Percentiles rank a stretch among this genome's conserved stretches.
These are phyloP conservation scores for Balaenoptera acutorostrata DNA, from an alignment of 2,113 vertebrate genomes.

Conservation along the genomic window DNA sequence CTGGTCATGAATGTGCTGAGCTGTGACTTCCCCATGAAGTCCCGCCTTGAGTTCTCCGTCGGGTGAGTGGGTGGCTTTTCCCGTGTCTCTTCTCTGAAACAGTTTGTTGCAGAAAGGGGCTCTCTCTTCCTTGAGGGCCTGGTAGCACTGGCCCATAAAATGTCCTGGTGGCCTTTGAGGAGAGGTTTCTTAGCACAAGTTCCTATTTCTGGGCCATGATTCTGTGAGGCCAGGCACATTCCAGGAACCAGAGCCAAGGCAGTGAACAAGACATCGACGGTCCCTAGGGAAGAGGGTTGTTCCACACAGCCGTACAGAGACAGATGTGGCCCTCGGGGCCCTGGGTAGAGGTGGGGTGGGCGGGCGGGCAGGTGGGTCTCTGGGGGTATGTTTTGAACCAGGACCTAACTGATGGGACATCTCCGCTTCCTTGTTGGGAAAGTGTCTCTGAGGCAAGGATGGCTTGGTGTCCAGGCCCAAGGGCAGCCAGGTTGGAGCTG, in stretches of 20 bases:
- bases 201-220: not conserved
- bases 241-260: not conserved
- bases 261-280: not conserved
- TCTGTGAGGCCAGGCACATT: not conserved
- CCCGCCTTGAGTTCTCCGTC: too few species aligned
- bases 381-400: not conserved
- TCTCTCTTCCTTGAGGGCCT: not conserved
- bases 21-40: not conserved
- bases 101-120: not conserved
- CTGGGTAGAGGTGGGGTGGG: accelerated
- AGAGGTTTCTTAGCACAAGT: not conserved
- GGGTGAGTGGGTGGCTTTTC: not conserved
- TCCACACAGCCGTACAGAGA: not conserved
- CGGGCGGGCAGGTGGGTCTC: not conserved
- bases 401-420: not conserved
- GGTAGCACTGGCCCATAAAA: not conserved
- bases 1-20: too few species aligned
- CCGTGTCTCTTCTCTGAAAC: not conserved
- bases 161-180: not conserved
- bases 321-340: not conserved
- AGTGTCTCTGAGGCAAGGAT: not conserved
- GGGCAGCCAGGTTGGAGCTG: not conserved
- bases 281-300: not conserved
- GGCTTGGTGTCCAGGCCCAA: not conserved
- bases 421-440: not conserved